Evolutionary conservation across 2,113 vertebrate species (phyloP), one percentile per base, ranked within the genome.

Genomic region (Sterrhoptilus dennistouni): DNA sequence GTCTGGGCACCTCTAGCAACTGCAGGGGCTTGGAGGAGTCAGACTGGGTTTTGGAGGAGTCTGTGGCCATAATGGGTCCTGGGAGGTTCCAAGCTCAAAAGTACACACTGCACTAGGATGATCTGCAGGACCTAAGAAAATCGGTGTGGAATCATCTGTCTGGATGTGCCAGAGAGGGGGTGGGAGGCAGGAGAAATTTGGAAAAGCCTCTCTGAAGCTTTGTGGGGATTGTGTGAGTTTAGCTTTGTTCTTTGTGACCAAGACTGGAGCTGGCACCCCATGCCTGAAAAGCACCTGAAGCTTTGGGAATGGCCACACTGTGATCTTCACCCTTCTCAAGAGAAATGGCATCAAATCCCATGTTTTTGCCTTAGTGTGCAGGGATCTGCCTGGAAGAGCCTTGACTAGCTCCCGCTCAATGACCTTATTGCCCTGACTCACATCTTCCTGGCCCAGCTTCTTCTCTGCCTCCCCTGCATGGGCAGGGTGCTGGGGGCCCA

Each of bases 381-480:
- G 71, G 27, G 63, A 33, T 57, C 90, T 25, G 2, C 88, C 82
- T 63, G 60, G 31, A 17, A 72, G 54, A 33, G 54, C 10, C 50
- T 88, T 2, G 2, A 45, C 64, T 31, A 4, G 69, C 66, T 93
- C 63, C 66, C 36, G 6, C 54, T 85, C 94, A 42, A 74, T 95
- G 96, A 94, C 80, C 86, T 86, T 80, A 92, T 66, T 80, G 90
- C 60, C 92, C 60, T 93, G 96, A 92, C 88, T 95, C 94, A 89
- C 68, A 89, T 92, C 71, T 68, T 75, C 91, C 83, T 92, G 94
- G 86, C 80, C 44, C 0, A 0, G n/a, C 56, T 81, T 49, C 44
- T 45, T 64, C 24, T 38, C 33, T 94, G 68, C 33, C 86, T 95
- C 76, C 79, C 88, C 50, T 74, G 33, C 22, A 1, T 49, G 64